Conservation (phyloP, 2,113 vertebrate species). For the Antechinus flavipes region DNA sequence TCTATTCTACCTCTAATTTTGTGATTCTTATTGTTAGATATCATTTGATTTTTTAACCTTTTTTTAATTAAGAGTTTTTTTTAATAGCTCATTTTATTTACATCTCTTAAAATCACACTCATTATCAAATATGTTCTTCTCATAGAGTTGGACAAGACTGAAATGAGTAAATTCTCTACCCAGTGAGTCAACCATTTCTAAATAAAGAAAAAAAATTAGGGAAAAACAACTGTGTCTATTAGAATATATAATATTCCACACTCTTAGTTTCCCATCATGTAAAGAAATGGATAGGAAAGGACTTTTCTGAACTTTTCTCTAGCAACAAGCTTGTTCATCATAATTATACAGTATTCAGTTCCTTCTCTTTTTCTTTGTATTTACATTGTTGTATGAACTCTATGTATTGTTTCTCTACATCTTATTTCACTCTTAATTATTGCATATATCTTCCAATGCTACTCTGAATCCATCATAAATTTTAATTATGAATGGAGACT, state of each 20-base stretch:
- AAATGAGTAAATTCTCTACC: neutral
- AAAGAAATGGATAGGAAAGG: neutral
- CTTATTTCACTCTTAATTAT: neutral
- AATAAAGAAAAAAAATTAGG: neutral
- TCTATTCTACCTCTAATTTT: neutral
- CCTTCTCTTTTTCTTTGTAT: neutral
- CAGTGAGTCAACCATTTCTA: neutral
- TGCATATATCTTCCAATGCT: neutral
- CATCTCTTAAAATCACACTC: neutral
- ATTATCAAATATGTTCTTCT: neutral
- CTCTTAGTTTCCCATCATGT: neutral
- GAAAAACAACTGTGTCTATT: neutral
- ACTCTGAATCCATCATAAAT: neutral
- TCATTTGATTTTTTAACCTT: conserved; percentile 27
- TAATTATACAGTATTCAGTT: neutral
- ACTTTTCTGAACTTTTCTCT: neutral
- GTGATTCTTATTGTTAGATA: conserved; percentile 18
- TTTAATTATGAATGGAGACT: neutral
- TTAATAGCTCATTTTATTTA: neutral
- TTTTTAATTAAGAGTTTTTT: neutral
- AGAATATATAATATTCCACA: neutral
- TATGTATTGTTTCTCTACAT: neutral
- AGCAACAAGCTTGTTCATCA: neutral
- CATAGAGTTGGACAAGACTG: neutral
- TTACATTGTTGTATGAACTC: neutral